Evolutionary conservation across 2,888 invertebrate species (phyloP).

Genomic region (Trissolcus japonicus): DNA sequence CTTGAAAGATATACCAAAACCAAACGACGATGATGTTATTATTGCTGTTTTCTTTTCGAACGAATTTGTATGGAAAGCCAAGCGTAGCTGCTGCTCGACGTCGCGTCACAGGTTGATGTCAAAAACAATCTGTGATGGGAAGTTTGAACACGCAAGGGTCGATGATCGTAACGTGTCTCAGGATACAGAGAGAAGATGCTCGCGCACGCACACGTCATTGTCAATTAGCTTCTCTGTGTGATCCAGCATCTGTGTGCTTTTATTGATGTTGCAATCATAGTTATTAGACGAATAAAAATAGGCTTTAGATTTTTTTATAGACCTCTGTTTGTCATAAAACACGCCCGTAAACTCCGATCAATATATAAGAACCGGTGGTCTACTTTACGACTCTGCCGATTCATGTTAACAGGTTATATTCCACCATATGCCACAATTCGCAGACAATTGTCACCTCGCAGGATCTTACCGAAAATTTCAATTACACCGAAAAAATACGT

Average conservation of each 20-base stretch:
- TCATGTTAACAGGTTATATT: neutral
- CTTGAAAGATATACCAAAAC: conserved; percentile 63
- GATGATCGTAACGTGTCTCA: conserved; percentile 32
- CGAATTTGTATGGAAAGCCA: conserved; percentile 33
- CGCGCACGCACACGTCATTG: conserved; percentile 37
- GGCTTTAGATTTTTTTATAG: conserved; percentile 52
- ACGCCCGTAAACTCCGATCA: conserved; percentile 38
- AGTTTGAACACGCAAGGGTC: conserved; percentile 36
- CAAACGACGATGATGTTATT: conserved; percentile 58
- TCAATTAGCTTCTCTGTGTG: conserved; percentile 49
- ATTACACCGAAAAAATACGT: too few relatives aligned
- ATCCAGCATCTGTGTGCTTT: conserved; percentile 52
- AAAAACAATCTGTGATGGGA: conserved; percentile 10
- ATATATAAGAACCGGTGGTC: conserved; percentile 18
- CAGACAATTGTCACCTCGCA: too few relatives aligned
- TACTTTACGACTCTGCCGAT: conserved; percentile 25
- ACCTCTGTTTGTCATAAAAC: conserved; percentile 48
- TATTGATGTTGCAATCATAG: conserved; percentile 54
- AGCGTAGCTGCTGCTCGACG: conserved; percentile 12
- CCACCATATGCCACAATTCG: neutral
- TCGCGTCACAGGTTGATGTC: conserved; percentile 11
- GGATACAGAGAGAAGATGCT: conserved; percentile 39
- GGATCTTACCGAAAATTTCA: too few relatives aligned
- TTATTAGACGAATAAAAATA: conserved; percentile 52
- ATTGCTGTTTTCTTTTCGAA: conserved; percentile 47